Conservation (phyloP, 2,888 invertebrate genomes). For the Glaucopsyche alexis region DNA sequence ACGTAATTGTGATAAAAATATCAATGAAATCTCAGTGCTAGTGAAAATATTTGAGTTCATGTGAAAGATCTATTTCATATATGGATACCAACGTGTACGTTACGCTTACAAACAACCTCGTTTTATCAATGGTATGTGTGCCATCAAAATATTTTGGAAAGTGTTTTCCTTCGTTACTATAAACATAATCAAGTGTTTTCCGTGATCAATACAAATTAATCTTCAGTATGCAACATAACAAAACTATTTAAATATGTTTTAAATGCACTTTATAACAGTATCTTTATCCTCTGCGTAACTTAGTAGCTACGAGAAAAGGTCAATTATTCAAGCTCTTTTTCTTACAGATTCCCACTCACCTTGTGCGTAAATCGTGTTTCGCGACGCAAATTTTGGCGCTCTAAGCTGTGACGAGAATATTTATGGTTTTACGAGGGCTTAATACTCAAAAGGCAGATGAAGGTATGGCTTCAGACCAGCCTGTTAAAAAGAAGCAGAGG, state of each 20-base stretch:
- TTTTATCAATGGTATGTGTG: constrained; percentile 74
- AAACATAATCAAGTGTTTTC: neutral
- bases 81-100: constrained; percentile 58
- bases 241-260: constrained; percentile 24
- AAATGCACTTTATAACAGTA: constrained; percentile 46
- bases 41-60: constrained; percentile 58
- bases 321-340: constrained; percentile 66
- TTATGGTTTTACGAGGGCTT: constrained; percentile 84
- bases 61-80: constrained; percentile 57
- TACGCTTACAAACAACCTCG: constrained; percentile 64
- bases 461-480: constrained; percentile 89
- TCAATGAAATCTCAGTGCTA: constrained; percentile 59
- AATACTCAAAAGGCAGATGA: constrained; percentile 77
- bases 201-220: neutral
- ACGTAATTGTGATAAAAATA: constrained; percentile 55
- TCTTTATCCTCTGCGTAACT: constrained; percentile 79
- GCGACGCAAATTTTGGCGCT: constrained; percentile 32
- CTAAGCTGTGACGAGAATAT: constrained; percentile 36
- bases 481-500: constrained; percentile 90
- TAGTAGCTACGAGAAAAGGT: constrained; percentile 77
- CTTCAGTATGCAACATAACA: neutral
- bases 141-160: constrained; percentile 82
- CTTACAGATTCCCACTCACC: constrained; percentile 8
- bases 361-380: constrained; percentile 34
- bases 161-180: constrained; percentile 55